Percentiles rank a stretch among this genome's conserved stretches.
Conservation (phyloP, 1,140 invertebrate genomes). For the Drosophila kanapiae region DNA sequence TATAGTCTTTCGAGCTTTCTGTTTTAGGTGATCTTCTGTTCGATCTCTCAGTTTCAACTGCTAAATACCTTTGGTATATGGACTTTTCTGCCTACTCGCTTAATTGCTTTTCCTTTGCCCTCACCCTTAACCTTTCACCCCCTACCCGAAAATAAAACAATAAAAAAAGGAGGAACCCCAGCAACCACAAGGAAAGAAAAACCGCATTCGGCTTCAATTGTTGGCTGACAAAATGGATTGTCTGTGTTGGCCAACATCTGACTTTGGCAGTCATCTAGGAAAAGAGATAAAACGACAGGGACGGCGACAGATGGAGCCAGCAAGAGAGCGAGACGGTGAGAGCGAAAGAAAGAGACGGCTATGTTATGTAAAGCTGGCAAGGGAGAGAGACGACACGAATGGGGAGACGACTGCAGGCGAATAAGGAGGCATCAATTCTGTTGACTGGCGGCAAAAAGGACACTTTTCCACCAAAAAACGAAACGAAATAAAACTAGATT, state of each 20-base stretch:
- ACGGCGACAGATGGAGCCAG: constrained; percentile 3
- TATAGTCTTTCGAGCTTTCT: neutral
- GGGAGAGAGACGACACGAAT: neutral
- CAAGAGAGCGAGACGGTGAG: neutral
- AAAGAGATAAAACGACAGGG: constrained; percentile 14
- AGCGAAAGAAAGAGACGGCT: constrained; percentile 1
- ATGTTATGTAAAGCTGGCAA: neutral
- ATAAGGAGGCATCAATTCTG: constrained; percentile 52
- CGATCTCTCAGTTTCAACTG: constrained; percentile 4
- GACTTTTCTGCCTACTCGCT: constrained; percentile 11
- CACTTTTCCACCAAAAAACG: constrained; percentile 35
- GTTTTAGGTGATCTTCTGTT: neutral
- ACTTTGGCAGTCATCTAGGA: constrained; percentile 41
- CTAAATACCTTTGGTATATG: neutral
- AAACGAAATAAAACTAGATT: constrained; percentile 62
- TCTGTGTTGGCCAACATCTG: constrained; percentile 49
- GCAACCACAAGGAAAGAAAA: constrained; percentile 26
- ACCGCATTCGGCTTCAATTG: constrained; percentile 50
- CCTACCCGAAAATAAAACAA: neutral
- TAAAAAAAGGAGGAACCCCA: constrained; percentile 1
- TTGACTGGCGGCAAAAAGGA: constrained; percentile 50
- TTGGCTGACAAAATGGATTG: constrained; percentile 60
- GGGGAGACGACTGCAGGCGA: too few relatives aligned
- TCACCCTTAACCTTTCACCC: constrained; percentile 12
- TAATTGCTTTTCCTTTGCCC: constrained; percentile 47